phyloP scores from a whole-genome alignment of 2,797 vertebrate species.

The Falco biarmicus region DNA sequence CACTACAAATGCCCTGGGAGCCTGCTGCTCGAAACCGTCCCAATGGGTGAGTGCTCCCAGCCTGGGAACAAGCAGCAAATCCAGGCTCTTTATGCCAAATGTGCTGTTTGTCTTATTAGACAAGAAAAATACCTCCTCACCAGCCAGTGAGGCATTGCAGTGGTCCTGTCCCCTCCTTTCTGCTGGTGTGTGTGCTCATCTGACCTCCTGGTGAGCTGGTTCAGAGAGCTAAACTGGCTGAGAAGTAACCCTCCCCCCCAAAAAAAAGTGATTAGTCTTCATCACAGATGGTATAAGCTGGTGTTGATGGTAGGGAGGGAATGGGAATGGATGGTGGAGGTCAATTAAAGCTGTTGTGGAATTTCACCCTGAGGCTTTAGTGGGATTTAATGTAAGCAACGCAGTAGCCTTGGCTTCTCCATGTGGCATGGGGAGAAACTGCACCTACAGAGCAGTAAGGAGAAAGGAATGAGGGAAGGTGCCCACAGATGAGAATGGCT shows the following conservation, averaged over 20 bases:
- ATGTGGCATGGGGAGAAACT: slow-evolving; percentile 28
- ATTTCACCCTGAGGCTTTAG: slow-evolving; percentile 41
- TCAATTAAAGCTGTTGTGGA: slow-evolving; percentile 48
- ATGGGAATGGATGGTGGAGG: not conserved
- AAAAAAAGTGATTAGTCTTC: not conserved
- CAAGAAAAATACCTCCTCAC: not conserved
- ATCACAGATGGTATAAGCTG: not conserved
- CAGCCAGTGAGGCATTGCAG: not conserved
- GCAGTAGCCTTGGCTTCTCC: not conserved
- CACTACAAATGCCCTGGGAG: not conserved
- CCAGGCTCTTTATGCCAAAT: not conserved
- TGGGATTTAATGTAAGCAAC: slow-evolving; percentile 16
- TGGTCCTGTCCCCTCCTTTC: not conserved
- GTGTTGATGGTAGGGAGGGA: not conserved
- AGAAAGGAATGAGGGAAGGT: slow-evolving; percentile 66
- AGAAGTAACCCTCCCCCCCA: not conserved
- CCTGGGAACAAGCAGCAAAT: not conserved
- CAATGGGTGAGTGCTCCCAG: not conserved
- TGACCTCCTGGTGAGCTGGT: slow-evolving; percentile 16
- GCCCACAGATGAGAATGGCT: not conserved
- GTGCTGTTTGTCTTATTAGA: not conserved
- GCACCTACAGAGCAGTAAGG: not conserved
- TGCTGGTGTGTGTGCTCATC: not conserved
- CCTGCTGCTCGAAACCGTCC: not conserved
- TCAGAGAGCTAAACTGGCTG: slow-evolving; percentile 28